Percentiles rank a stretch among this genome's conserved stretches.
Evolutionary conservation across 2,888 invertebrate species (phyloP).

Genomic region (Lasioglossum zephyrum): DNA sequence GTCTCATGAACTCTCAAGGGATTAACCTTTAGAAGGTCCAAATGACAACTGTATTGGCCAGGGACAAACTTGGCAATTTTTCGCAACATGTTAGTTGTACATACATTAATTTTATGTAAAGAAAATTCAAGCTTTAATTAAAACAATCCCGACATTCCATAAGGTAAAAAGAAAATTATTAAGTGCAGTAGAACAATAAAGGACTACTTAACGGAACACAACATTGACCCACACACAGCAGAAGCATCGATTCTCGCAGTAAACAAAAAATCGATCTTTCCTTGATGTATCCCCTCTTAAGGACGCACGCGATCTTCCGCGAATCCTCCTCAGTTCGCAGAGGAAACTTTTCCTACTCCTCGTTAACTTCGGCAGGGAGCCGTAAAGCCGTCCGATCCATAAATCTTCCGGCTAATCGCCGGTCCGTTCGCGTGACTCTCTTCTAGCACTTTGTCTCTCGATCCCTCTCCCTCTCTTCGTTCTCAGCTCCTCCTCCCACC

Average conservation of each 20-base stretch:
- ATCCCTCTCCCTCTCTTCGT: not conserved
- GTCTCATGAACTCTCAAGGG: too few relatives aligned
- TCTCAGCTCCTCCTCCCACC: not conserved
- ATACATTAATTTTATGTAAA: too few relatives aligned
- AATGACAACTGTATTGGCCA: too few relatives aligned
- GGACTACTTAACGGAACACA: not conserved
- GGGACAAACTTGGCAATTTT: too few relatives aligned
- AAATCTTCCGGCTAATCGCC: not conserved
- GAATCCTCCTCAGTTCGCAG: not conserved
- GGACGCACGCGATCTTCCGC: not conserved
- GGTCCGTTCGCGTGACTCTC: constrained; percentile 3
- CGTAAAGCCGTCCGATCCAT: not conserved
- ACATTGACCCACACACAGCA: not conserved
- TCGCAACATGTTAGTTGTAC: too few relatives aligned
- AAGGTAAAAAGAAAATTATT: too few relatives aligned
- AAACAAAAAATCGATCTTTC: not conserved
- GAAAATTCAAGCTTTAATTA: too few relatives aligned
- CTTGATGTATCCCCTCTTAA: not conserved
- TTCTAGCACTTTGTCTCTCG: not conserved
- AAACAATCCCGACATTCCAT: too few relatives aligned
- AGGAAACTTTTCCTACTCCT: not conserved
- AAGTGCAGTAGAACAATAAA: not conserved
- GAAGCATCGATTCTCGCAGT: not conserved
- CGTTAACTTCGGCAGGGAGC: not conserved
- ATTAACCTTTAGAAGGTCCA: too few relatives aligned